phyloP scores from a whole-genome alignment of 2,113 vertebrate genomes.

The Labrus mixtus region DNA sequence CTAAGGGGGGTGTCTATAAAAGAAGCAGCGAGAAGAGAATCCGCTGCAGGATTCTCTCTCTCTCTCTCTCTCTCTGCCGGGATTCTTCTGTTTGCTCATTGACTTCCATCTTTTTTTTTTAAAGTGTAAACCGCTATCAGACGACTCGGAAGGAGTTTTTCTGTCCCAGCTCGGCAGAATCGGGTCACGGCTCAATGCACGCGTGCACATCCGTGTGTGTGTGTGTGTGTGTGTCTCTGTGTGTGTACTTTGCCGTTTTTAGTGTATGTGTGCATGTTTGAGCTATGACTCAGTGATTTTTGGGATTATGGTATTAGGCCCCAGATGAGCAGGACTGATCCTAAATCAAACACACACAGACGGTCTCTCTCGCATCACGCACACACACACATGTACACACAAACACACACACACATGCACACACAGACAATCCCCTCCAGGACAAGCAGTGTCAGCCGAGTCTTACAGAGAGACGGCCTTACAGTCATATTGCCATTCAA shows the following conservation, averaged over 20 bases:
- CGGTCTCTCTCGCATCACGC: slow-evolving; percentile 56
- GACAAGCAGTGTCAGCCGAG: slow-evolving; percentile 74
- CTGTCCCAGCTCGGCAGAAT: slow-evolving; percentile 64
- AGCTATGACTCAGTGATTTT: slow-evolving; percentile 81
- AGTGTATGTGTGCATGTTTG: slow-evolving; percentile 69
- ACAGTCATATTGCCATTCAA: slow-evolving; percentile 74
- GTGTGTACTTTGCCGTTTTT: slow-evolving; percentile 13
- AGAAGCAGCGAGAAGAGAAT: slow-evolving; percentile 24
- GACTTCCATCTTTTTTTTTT: slow-evolving; percentile 49
- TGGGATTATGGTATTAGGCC: slow-evolving; percentile 82
- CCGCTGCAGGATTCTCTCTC: slow-evolving; percentile 36
- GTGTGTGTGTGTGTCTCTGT: slow-evolving; percentile 47
- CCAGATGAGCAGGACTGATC: slow-evolving; percentile 81
- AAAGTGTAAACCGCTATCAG: slow-evolving; percentile 51
- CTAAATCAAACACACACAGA: slow-evolving; percentile 80
- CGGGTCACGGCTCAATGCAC: slow-evolving; percentile 50
- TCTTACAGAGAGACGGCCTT: slow-evolving; percentile 70
- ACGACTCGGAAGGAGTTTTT: slow-evolving; percentile 53
- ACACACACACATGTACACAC: slow-evolving; percentile 32
- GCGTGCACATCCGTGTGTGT: slow-evolving; percentile 31
- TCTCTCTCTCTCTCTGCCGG: slow-evolving; percentile 45
- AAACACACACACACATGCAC: slow-evolving; percentile 39
- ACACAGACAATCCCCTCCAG: slow-evolving; percentile 73
- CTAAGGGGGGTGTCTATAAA: slow-evolving; percentile 28
- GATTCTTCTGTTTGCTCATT: slow-evolving; percentile 41